Conservation (phyloP, 2,113 vertebrate genomes). For the Ammodytes dubius region DNA sequence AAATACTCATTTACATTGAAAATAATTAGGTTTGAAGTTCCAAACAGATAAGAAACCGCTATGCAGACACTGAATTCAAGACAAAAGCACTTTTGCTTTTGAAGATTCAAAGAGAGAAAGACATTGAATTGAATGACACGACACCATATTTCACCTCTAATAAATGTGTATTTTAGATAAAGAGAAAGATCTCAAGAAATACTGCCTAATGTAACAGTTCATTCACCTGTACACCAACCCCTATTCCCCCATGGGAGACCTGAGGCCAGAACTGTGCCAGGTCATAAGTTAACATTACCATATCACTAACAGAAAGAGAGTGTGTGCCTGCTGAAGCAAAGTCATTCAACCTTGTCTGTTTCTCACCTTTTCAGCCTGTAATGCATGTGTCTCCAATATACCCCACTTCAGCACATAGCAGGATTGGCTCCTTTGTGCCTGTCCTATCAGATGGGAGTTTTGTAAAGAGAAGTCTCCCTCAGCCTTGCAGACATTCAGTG, state of each 20-base stretch:
- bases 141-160: neutral
- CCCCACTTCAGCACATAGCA: constrained; percentile 64
- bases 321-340: constrained; percentile 4
- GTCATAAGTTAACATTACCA: constrained; percentile 18
- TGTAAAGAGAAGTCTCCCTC: constrained; percentile 70
- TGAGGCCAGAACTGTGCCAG: constrained; percentile 4
- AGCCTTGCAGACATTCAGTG: constrained; percentile 51
- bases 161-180: neutral
- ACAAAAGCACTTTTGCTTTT: neutral
- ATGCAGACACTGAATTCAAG: too few relatives aligned
- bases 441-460: constrained; percentile 74
- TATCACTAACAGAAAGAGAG: neutral
- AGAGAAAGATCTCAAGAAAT: neutral
- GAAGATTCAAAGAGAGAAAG: too few relatives aligned
- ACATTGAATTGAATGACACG: neutral
- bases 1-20: too few relatives aligned
- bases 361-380: constrained; percentile 55
- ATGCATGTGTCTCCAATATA: constrained; percentile 69
- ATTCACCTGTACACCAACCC: constrained; percentile 34
- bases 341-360: constrained; percentile 45
- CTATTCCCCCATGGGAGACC: constrained; percentile 18
- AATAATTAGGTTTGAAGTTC: too few relatives aligned
- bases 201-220: neutral
- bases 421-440: constrained; percentile 74
- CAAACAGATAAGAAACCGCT: neutral